phyloP scores from a whole-genome alignment of 1,140 invertebrate species.

The Liolophura sinensis region DNA sequence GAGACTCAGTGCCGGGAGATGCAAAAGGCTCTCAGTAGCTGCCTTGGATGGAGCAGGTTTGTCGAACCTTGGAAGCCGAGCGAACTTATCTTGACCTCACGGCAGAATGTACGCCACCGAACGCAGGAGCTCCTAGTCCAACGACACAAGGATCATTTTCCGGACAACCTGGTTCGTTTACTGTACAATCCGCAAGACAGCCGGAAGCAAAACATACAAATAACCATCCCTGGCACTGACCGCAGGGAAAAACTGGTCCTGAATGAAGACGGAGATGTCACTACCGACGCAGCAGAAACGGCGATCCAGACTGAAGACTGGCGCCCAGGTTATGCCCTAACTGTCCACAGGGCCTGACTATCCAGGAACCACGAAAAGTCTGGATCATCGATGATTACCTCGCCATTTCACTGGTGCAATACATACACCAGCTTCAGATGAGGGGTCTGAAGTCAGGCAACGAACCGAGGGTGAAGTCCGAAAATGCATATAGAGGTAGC shows the following conservation, averaged over 20 bases:
- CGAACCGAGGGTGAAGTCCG: too few species aligned
- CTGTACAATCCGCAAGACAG: conserved; percentile 13
- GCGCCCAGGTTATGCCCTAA: conserved; percentile 10
- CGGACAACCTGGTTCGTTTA: neutral
- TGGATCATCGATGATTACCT: conserved; percentile 19
- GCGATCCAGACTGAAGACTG: conserved; percentile 13
- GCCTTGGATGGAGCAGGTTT: conserved; percentile 1
- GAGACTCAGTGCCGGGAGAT: too few species aligned
- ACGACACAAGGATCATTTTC: conserved; percentile 8
- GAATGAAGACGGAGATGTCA: conserved; percentile 12
- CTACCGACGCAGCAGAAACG: conserved; percentile 6
- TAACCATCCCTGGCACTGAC: conserved; percentile 1
- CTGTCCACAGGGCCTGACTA: conserved; percentile 10
- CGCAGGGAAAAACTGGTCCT: conserved; percentile 2
- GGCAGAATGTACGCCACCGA: neutral
- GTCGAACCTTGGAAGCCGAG: conserved; percentile 11
- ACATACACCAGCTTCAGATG: neutral
- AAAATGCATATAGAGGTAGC: too few species aligned
- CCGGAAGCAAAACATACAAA: conserved; percentile 3
- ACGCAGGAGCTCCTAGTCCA: conserved; percentile 10
- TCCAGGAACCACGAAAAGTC: conserved; percentile 7
- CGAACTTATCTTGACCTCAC: conserved; percentile 7
- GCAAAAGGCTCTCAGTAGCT: too few species aligned
- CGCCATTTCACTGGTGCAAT: neutral
- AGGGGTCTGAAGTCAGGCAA: neutral